Evolutionary conservation across 2,113 vertebrate genomes (phyloP), one percentile per base, ranked within the genome.

Genomic region (Actenoides hombroni): DNA sequence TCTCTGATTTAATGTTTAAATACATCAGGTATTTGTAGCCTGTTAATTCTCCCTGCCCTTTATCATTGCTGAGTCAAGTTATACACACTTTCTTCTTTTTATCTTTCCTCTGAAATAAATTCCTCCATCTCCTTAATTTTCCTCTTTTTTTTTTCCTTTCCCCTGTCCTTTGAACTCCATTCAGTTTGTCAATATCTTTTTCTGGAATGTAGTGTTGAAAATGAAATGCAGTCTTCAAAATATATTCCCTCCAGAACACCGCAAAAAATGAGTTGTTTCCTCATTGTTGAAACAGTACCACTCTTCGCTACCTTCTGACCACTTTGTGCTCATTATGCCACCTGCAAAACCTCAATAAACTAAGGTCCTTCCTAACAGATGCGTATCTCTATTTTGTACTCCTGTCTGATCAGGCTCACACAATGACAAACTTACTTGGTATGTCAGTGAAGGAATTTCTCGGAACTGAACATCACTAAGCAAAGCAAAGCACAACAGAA

Each of bases 41-140:
- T 69, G 16, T 56, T 92, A 94, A 70, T 60, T 76, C 44, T 86
- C 44, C 17, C 61, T 76, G 53, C 53, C 48, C 42, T 76, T 88
- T 76, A 89, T 40, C 24, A 42, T 25, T 95, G 31, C 61, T 91
- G 61, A 73, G 33, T 71, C 39, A 92, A 86, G 33, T 39, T 48
- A 31, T 44, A 68, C 39, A 60, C 35, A 19, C 9, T 68, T 84
- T 13, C n/a, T 61, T 73, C 54, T 79, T 73, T 82, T 85, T 57
- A 89, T 95, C 61, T 94, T 90, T 82, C 65, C 21, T 91, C 19
- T 53, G 44, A 94, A 96, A 95, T 95, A 74, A 87, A 84, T 89
- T 13, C 3, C 11, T 87, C 21, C 9, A 44, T 35, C 53, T 71
- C 31, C 51, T 81, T 40, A 40, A 40, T 75, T 26, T 80, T 57